Evolutionary conservation across 2,888 invertebrate genomes (phyloP).

Genomic region (Serrognathus titanus): DNA sequence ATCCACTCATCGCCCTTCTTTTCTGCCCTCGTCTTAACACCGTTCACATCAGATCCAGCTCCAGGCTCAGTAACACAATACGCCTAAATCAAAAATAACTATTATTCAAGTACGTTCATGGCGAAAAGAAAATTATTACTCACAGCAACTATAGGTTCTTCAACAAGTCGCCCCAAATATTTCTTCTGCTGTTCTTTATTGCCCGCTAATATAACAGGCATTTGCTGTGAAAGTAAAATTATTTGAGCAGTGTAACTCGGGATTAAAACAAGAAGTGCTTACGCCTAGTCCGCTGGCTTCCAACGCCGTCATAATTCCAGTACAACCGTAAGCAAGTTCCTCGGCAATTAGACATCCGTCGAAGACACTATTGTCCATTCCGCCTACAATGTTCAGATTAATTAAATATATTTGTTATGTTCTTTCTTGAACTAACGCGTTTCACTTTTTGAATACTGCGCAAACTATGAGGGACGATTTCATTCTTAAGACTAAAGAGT

Average conservation of each 20-base stretch:
- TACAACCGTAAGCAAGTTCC: conserved; percentile 85
- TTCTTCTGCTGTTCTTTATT: conserved; percentile 90
- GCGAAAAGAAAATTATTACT: conserved; percentile 44
- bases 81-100: conserved; percentile 56
- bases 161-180: conserved; percentile 84
- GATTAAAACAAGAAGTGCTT: conserved; percentile 31
- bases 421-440: too few species aligned
- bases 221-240: conserved; percentile 62
- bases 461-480: too few species aligned
- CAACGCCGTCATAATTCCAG: conserved; percentile 83
- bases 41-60: conserved; percentile 94
- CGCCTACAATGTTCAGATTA: conserved; percentile 54
- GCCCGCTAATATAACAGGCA: conserved; percentile 79
- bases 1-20: conserved; percentile 95
- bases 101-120: too few species aligned
- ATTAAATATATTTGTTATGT: too few species aligned
- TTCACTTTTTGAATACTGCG: too few species aligned
- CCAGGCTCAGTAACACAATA: conserved; percentile 96
- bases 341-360: conserved; percentile 79
- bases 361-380: conserved; percentile 66
- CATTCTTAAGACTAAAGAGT: too few species aligned
- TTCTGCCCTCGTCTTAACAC: conserved; percentile 84
- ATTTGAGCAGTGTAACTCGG: too few species aligned
- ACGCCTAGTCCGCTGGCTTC: conserved; percentile 79
- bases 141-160: conserved; percentile 88